phyloP scores from a whole-genome alignment of 2,797 vertebrate species.

The Aselliscus stoliczkanus region DNA sequence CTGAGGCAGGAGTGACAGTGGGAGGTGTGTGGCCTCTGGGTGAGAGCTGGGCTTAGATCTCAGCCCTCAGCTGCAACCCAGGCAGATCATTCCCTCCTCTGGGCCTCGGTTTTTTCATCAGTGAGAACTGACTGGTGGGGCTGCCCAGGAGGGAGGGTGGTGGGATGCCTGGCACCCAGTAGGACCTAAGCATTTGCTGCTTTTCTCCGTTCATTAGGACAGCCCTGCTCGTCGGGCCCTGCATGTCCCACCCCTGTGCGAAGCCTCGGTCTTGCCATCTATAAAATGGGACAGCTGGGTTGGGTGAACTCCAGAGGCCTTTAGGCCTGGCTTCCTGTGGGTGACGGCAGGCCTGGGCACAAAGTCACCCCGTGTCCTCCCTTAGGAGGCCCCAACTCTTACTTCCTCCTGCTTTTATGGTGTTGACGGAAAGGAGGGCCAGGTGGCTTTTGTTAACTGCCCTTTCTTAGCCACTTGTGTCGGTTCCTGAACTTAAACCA shows the following conservation, averaged over 20 bases:
- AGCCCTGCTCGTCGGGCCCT: neutral
- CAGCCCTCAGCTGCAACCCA: fast-evolving
- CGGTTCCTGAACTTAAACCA: neutral
- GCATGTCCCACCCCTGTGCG: fast-evolving
- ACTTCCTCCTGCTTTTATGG: neutral
- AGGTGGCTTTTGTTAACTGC: neutral
- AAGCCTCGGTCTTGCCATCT: neutral
- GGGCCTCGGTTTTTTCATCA: neutral
- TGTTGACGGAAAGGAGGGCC: too few species aligned
- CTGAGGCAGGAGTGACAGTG: neutral
- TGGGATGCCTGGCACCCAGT: neutral
- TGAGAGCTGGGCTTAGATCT: neutral
- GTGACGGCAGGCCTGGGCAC: neutral
- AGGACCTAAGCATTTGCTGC: neutral
- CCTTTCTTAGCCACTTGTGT: neutral
- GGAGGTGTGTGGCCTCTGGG: neutral
- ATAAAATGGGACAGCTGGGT: neutral
- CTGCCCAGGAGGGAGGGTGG: neutral
- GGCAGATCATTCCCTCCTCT: neutral
- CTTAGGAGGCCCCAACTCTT: neutral
- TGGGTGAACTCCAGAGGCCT: neutral
- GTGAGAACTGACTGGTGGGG: neutral
- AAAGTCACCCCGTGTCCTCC: neutral
- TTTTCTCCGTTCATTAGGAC: fast-evolving
- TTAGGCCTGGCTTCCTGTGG: neutral